Base-by-base conservation (phyloP, 2,888 invertebrate species). In the Chelonus formosanus region DNA sequence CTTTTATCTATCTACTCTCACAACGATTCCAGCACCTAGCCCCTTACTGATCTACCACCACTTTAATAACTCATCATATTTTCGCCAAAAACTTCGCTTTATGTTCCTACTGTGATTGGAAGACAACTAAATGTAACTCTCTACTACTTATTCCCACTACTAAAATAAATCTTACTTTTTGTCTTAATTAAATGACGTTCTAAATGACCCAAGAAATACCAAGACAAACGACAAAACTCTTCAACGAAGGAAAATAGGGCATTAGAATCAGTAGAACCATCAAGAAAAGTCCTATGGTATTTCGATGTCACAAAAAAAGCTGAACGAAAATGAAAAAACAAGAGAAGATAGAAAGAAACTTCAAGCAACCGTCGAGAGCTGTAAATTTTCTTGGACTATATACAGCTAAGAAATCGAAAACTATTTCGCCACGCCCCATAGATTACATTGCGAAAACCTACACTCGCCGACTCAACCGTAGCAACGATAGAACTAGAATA, bases 371-470 rank as follows among this genome's bases (percentile, higher is more conserved):
- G 71, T 65, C 65, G 69, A 55, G 60, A 60, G 68, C 66, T 76
- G 75, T 77, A 78, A 77, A 78, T 78, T 75, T 67, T 65, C 58
- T 57, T 32, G 45, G 63, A 71, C 69, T 66, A 73, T 72, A 75
- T 40, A 20, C 48, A 52, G 74, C 74, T 74, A 69, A 78, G 76
- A 76, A 79, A 80, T 79, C 79, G 78, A 76, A 79, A 78, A 78
- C 79, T 78, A 76, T 78, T 78, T 72, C 77, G 76, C 77, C 76
- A 78, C 78, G 77, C 79, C 76, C 77, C 75, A 74, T 78, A 79
- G 78, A 80, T 80, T 79, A 80, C 74, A 74, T 74, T 71, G 72
- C 72, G 73, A 73, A 72, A 73, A 72, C 73, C 72, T 71, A 60
- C 47, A 62, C 50, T 31, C 56, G 48, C 59, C 32, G 50, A 43